These are phyloP conservation scores for Diacarnus erythraeanus DNA, from an alignment of 37 sponge, comb jelly and placozoan genomes.

Conservation along the genomic window DNA sequence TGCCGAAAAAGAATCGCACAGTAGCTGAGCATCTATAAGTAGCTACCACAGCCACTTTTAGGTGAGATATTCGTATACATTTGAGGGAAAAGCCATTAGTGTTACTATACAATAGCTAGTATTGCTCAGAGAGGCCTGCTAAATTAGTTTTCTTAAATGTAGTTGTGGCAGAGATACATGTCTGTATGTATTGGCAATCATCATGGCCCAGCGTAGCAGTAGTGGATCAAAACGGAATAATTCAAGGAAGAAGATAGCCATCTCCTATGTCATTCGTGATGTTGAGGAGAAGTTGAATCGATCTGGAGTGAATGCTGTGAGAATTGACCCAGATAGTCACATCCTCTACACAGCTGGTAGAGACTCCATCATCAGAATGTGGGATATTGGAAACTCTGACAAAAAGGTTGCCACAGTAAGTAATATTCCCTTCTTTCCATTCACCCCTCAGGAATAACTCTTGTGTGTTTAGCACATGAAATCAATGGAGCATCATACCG, in stretches of 20 bases:
- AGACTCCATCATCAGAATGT: slow-evolving; percentile 88
- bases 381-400: slow-evolving; percentile 52
- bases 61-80: too few species aligned
- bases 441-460: not conserved
- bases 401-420: not conserved
- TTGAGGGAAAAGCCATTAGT: too few species aligned
- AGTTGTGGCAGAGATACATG: too few species aligned
- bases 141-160: too few species aligned
- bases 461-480: slow-evolving; percentile 11
- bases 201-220: slow-evolving; percentile 15
- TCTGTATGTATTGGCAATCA: too few species aligned
- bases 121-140: too few species aligned
- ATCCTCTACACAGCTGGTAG: slow-evolving; percentile 88
- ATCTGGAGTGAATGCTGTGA: slow-evolving; percentile 83
- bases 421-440: not conserved
- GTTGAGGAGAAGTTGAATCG: slow-evolving; percentile 69
- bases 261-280: slow-evolving; percentile 81
- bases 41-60: too few species aligned
- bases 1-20: too few species aligned
- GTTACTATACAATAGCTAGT: too few species aligned
- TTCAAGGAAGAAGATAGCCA: slow-evolving; percentile 51
- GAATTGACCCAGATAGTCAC: slow-evolving; percentile 44
- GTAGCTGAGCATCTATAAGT: too few species aligned
- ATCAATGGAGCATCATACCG: slow-evolving; percentile 94
- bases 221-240: too few species aligned